Percentiles rank a stretch among this genome's conserved stretches.
Conservation (phyloP, 2,888 invertebrate species). For the Meiosimyza decipiens region DNA sequence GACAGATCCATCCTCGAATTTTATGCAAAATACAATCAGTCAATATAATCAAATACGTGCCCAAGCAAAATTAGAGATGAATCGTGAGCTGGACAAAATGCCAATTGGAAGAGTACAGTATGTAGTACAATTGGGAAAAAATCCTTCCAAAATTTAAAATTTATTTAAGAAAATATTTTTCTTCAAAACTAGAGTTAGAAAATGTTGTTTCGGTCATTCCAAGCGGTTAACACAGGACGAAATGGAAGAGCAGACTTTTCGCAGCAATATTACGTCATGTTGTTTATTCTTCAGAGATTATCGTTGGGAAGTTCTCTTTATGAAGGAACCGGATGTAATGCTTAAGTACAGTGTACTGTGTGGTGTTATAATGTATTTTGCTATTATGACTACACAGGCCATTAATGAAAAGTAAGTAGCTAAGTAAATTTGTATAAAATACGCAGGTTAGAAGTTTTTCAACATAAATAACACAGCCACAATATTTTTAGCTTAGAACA, state of each 20-base stretch:
- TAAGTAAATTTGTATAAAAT: not conserved
- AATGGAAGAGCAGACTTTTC: constrained; percentile 63
- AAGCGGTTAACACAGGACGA: constrained; percentile 63
- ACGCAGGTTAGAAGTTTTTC: not conserved
- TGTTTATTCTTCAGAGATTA: constrained; percentile 74
- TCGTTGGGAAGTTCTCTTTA: constrained; percentile 77
- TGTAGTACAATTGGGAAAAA: constrained; percentile 54
- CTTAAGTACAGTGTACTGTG: constrained; percentile 83
- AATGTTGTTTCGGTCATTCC: constrained; percentile 56
- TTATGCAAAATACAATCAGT: constrained; percentile 66
- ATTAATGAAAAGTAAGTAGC: constrained; percentile 67
- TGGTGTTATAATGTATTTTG: constrained; percentile 71
- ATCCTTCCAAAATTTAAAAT: not conserved
- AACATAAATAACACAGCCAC: not conserved
- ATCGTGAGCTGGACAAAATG: constrained; percentile 83
- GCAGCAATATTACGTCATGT: constrained; percentile 68
- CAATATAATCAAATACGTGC: constrained; percentile 66
- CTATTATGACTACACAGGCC: constrained; percentile 73
- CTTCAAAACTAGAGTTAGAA: constrained; percentile 53
- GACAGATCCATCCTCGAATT: constrained; percentile 53
- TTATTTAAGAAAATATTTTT: not conserved
- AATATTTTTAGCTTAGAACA: not conserved
- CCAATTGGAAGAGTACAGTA: constrained; percentile 83
- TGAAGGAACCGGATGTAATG: constrained; percentile 82
- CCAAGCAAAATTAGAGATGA: constrained; percentile 77